Base-by-base conservation (phyloP, 1,140 invertebrate genomes). In the Papilio xuthus region DNA sequence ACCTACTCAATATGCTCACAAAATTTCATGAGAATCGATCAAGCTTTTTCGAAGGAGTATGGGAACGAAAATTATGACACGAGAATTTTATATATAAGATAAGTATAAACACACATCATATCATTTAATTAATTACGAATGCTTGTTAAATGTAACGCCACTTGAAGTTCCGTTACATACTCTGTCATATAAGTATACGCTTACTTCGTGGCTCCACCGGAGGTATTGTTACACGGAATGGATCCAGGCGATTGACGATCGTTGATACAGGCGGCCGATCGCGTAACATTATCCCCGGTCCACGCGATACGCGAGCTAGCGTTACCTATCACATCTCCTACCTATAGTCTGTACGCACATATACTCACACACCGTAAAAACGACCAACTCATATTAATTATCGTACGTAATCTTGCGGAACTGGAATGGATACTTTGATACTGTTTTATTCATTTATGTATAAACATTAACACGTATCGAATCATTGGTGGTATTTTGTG, bases 221-320 rank as follows among this genome's bases (percentile, higher is more conserved):
- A 91, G 90, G 87, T 93, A 92, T 93, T 91, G 92, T 93, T 93
- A 91, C 90, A 92, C 84, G 90, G 85, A 92, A 92, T 91, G 87
- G 87, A 93, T 92, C 89, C 85, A 86, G 86, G 83, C 90, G 91
- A 93, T 93, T 92, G 90, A 89, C 90, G 86, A 92, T 86, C 91
- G 90, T 92, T 92, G 92, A 92, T 93, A 91, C 90, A 90, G 89
- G 84, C 88, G 88, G 88, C 84, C 89, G 91, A 79, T 84, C 89
- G 87, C 88, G 92, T 92, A 93, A 93, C 84, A 84, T 84, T 90
- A 92, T 89, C 83, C 86, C 69, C 23, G 74, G 89, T 82, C 90
- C 89, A 93, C 90, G 89, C 89, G 91, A 93, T 92, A 90, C 89
- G 86, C 86, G 82, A 86, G 90, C 86, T 93, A 90, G 88, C 89